Conservation (phyloP, 2,888 invertebrate genomes). For the Tetragonisca angustula region DNA sequence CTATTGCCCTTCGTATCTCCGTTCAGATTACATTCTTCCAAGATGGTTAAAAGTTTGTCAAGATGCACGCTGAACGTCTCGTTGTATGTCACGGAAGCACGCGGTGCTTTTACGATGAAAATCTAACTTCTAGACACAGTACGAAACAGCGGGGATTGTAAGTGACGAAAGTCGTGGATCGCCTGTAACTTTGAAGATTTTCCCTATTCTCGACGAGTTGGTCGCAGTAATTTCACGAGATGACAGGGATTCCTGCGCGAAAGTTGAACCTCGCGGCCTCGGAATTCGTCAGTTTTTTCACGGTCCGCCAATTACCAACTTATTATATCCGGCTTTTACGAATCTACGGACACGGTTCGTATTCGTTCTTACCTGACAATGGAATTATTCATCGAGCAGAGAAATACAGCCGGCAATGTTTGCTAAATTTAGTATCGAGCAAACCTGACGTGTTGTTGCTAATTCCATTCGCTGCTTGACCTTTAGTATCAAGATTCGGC, state of each 20-base stretch:
- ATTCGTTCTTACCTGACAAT: background rate
- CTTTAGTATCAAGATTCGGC: background rate
- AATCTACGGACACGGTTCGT: background rate
- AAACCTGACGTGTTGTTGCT: background rate
- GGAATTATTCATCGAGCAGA: constrained; percentile 13
- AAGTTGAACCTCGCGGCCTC: no score
- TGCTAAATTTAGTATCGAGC: constrained; percentile 2
- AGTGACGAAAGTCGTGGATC: no score
- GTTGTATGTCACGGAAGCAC: no score
- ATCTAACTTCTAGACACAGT: no score
- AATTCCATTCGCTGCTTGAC: constrained; percentile 12
- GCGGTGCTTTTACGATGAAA: no score
- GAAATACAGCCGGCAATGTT: background rate
- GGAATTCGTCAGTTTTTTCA: background rate
- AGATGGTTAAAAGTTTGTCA: no score
- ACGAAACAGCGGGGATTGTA: no score
- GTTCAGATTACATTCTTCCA: no score
- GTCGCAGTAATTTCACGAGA: background rate
- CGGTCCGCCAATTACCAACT: background rate
- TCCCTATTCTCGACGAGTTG: background rate
- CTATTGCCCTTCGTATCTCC: no score
- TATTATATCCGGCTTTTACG: background rate
- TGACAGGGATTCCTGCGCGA: background rate
- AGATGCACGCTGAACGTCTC: no score
- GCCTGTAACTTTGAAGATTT: background rate